Evolutionary conservation across 2,888 invertebrate species (phyloP).

Genomic region (Protula sp.): DNA sequence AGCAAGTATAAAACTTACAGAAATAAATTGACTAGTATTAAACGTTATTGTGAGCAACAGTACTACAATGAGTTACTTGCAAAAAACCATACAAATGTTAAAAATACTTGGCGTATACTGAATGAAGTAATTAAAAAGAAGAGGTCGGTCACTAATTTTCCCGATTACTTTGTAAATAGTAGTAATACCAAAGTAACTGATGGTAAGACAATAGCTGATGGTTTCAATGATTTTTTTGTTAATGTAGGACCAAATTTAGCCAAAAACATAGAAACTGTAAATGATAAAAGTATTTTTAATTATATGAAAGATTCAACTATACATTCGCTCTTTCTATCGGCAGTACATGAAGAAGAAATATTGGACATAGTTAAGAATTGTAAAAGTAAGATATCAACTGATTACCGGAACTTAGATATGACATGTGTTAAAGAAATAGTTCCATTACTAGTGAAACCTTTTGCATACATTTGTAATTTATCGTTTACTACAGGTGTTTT

Average conservation of each 20-base stretch:
- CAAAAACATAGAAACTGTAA: not conserved
- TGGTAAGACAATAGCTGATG: not conserved
- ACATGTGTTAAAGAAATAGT: not conserved
- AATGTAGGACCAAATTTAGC: not conserved
- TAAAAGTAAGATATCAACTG: not conserved
- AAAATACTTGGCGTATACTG: too few relatives aligned
- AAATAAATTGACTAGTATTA: not conserved
- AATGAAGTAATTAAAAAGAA: too few relatives aligned
- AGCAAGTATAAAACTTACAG: not conserved
- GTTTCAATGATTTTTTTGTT: not conserved
- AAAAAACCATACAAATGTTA: not conserved
- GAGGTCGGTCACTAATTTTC: not conserved
- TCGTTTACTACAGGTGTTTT: not conserved
- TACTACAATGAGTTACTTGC: not conserved
- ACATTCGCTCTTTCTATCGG: not conserved
- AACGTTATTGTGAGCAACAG: not conserved
- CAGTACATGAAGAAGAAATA: not conserved
- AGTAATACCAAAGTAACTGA: not conserved
- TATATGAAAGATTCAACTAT: not conserved
- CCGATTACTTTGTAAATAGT: not conserved
- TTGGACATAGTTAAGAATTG: not conserved
- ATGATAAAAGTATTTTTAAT: not conserved
- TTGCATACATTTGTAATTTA: not conserved
- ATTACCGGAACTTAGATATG: not conserved
- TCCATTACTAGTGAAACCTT: not conserved